A percentile compares a stretch with the other conserved stretches of the same genome.
Conservation (phyloP, 2,888 invertebrate species). For the Pyralis farinalis region DNA sequence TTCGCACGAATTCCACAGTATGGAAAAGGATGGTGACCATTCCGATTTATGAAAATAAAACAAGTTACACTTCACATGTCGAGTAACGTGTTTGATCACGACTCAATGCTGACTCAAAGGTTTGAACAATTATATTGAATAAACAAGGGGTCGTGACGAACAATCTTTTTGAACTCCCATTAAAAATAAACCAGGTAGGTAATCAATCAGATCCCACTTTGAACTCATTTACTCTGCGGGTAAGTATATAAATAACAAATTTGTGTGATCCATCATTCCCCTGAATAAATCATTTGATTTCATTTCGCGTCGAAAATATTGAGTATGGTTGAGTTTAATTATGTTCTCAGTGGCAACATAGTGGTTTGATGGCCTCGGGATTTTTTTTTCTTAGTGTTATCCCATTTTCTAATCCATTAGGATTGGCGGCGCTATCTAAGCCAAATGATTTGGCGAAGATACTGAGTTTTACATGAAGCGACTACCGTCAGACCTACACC, state of each 20-base stretch:
- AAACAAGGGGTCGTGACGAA: neutral
- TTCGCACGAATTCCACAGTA: too few species aligned
- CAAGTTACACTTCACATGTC: neutral
- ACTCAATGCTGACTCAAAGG: neutral
- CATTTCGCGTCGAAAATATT: constrained; percentile 27
- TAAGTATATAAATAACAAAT: constrained; percentile 33
- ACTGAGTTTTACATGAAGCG: too few species aligned
- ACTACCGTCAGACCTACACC: too few species aligned
- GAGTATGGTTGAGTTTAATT: neutral
- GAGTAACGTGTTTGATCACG: neutral
- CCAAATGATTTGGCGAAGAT: too few species aligned
- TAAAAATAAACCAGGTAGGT: constrained; percentile 10
- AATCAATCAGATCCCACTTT: constrained; percentile 14
- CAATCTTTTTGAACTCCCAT: constrained; percentile 7
- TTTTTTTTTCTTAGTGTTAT: too few species aligned
- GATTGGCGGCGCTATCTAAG: too few species aligned
- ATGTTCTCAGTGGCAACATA: too few species aligned
- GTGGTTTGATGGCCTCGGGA: too few species aligned
- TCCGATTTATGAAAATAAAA: neutral
- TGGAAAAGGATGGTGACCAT: too few species aligned
- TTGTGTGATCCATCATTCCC: constrained; percentile 47
- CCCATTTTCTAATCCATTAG: too few species aligned
- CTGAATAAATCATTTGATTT: constrained; percentile 36
- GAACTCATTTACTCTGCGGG: constrained; percentile 9
- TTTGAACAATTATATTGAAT: neutral